These are phyloP conservation scores for Euproctis similis DNA, from an alignment of 2,888 invertebrate species.

Conservation along the genomic window DNA sequence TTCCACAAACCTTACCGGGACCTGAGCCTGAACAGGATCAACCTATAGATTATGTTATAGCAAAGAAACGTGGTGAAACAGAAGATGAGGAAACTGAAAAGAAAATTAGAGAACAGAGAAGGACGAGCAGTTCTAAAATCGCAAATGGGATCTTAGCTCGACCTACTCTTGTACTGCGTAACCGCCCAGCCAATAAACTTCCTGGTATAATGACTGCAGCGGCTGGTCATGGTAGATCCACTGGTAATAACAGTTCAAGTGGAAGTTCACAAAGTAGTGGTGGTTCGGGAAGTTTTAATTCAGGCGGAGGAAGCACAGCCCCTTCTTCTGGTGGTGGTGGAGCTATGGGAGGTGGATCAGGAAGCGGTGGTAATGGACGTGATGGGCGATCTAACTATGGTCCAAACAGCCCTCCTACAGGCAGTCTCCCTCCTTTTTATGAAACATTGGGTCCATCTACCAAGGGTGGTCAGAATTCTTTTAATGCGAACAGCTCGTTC, in stretches of 20 bases:
- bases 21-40: constrained; percentile 86
- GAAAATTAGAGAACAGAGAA: constrained; percentile 80
- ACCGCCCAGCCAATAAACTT: constrained; percentile 74
- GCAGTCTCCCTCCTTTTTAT: constrained; percentile 91
- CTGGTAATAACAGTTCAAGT: constrained; percentile 73
- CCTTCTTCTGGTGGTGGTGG: constrained; percentile 78
- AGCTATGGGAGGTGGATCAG: constrained; percentile 80
- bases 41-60: constrained; percentile 92
- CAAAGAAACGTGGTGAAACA: constrained; percentile 82
- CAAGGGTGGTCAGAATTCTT: constrained; percentile 85
- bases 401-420: constrained; percentile 90
- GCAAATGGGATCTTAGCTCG: constrained; percentile 72
- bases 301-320: constrained; percentile 72
- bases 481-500: constrained; percentile 80
- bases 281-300: constrained; percentile 70
- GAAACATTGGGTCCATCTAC: constrained; percentile 80
- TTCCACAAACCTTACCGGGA: constrained; percentile 67
- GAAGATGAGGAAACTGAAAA: constrained; percentile 82
- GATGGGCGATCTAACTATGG: constrained; percentile 91
- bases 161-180: constrained; percentile 73
- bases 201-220: constrained; percentile 83
- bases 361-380: constrained; percentile 85
- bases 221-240: constrained; percentile 86
- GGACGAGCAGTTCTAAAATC: constrained; percentile 81
- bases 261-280: constrained; percentile 70